These are phyloP conservation scores for Limnephilus rhombicus DNA, from an alignment of 2,888 invertebrate genomes.

Conservation along the genomic window DNA sequence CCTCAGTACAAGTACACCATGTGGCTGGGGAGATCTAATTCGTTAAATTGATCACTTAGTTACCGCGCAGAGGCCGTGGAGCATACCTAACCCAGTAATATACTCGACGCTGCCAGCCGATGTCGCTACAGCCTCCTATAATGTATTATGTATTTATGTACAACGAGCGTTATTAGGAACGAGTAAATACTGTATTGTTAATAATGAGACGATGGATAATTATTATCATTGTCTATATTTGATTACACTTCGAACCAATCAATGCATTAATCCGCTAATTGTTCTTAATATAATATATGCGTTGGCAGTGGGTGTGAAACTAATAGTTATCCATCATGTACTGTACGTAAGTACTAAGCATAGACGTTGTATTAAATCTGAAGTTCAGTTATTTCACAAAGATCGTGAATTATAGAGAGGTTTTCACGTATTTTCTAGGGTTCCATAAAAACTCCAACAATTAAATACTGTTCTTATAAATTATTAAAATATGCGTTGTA, in stretches of 20 bases:
- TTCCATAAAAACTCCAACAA: no score
- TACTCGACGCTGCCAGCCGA: not conserved
- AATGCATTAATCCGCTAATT: not conserved
- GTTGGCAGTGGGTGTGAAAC: not conserved
- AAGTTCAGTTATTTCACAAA: not conserved
- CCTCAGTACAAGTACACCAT: conserved; percentile 27
- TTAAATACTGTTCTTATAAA: no score
- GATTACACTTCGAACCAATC: not conserved
- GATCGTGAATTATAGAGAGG: not conserved
- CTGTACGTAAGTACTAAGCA: no score
- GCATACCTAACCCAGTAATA: not conserved
- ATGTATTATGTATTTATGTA: not conserved
- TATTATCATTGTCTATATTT: not conserved
- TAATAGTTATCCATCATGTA: not conserved
- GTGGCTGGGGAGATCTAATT: conserved; percentile 49
- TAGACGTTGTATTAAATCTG: not conserved
- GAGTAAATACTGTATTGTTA: not conserved
- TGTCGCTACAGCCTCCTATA: not conserved
- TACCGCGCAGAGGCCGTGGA: conserved; percentile 36
- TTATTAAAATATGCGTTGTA: no score
- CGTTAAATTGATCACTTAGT: conserved; percentile 55
- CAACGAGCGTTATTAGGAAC: not conserved
- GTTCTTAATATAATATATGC: not conserved
- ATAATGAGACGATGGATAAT: not conserved
- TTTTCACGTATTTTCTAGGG: no score